phyloP scores from a whole-genome alignment of 1,140 invertebrate genomes.

The Megalonaias nervosa region DNA sequence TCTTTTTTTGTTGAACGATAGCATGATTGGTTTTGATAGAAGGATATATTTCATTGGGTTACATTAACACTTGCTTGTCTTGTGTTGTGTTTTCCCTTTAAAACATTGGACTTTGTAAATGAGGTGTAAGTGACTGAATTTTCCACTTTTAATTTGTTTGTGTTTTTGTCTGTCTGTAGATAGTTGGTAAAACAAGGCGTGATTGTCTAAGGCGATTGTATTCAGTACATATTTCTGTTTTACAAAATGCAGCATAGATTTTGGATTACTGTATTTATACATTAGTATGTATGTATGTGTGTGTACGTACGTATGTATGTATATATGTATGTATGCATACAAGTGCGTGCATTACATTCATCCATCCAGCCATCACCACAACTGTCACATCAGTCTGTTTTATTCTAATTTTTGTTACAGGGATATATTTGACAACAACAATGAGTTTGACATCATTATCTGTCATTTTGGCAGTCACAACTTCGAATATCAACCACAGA shows the following conservation, averaged over 20 bases:
- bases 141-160: too few relatives aligned
- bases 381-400: too few relatives aligned
- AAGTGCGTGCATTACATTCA: background rate
- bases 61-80: too few relatives aligned
- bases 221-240: background rate
- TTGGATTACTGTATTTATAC: background rate
- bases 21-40: too few relatives aligned
- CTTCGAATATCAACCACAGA: slow-evolving; percentile 59
- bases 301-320: too few relatives aligned
- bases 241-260: background rate
- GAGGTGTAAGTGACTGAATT: too few relatives aligned
- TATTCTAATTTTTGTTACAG: slow-evolving; percentile 48
- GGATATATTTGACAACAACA: slow-evolving; percentile 69
- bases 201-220: background rate
- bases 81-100: too few relatives aligned
- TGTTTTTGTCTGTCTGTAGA: background rate
- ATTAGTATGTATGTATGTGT: too few relatives aligned
- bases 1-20: too few relatives aligned
- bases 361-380: background rate
- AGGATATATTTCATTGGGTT: too few relatives aligned
- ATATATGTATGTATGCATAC: too few relatives aligned
- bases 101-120: too few relatives aligned
- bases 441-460: slow-evolving; percentile 71
- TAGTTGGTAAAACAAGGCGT: background rate
- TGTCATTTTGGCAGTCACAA: slow-evolving; percentile 68